Evolutionary conservation across 2,888 invertebrate species (phyloP), one percentile per base, ranked within the genome.

Genomic region (Leucania comma): DNA sequence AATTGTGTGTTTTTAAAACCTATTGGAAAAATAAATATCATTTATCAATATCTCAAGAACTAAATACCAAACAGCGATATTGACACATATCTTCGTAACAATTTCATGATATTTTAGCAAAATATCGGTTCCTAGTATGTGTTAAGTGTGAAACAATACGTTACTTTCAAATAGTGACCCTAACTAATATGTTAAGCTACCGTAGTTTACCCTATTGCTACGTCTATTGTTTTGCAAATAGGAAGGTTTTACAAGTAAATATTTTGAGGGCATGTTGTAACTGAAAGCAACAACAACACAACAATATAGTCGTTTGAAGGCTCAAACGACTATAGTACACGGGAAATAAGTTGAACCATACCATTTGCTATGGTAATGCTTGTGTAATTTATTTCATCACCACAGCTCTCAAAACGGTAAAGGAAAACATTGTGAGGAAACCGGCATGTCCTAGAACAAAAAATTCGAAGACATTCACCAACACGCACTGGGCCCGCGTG

Each of bases 201-300:
- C 62, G 62, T 66, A 58, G 58, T 71, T 38, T 50, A 76, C 14
- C 24, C 58, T 62, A 48, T 58, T 75, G 53, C 53, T 26, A 69
- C 32, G 59, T 48, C 60, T 65, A 70, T 76, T 76, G 71, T 77
- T 77, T 60, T 60, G 71, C 51, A 68, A 75, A 63, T 50, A 63
- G 32, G n/a, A 76, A 76, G 57, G 14, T 54, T 61, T 53, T 22
- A 63, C 50, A 35, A 63, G 57, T 50, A 20, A 72, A 56, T 32
- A 72, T 42, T 57, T 72, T 72, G 32, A 71, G 60, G 60, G 14
- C 53, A 26, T 60, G 60, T 54, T 53, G 71, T 60, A 59, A 70
- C 22, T 51, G 24, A 58, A 58, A 58, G 17, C 9, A n/a, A 12
- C n/a, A 66, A 17, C 17, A n/a, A 58, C 3, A 14, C n/a, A n/a